phyloP scores from a whole-genome alignment of 2,797 vertebrate species.

The Schizopygopsis pylzovi region DNA sequence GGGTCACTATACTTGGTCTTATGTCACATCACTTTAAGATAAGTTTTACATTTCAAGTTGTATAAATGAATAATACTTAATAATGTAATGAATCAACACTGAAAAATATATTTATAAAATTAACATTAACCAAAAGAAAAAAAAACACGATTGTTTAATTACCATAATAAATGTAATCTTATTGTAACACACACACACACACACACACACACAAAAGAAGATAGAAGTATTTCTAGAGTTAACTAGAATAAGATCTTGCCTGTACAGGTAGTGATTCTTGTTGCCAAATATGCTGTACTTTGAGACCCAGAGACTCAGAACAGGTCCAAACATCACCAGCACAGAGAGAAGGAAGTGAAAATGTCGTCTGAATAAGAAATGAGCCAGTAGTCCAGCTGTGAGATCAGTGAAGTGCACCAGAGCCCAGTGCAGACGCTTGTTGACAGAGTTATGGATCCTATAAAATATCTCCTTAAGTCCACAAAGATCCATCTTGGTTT shows the following conservation, averaged over 20 bases:
- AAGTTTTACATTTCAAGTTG: no score
- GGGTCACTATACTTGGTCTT: no score
- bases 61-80: no score
- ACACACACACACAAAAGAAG: no score
- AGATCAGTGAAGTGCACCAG: constrained; percentile 71
- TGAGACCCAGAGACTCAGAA: constrained; percentile 81
- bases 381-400: constrained; percentile 77
- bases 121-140: no score
- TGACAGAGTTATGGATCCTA: constrained; percentile 47
- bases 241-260: constrained; percentile 75
- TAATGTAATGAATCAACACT: no score
- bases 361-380: constrained; percentile 75
- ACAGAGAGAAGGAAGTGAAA: constrained; percentile 84
- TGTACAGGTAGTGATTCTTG: constrained; percentile 85
- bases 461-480: constrained; percentile 56
- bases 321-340: constrained; percentile 82
- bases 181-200: no score
- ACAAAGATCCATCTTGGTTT: constrained; percentile 33
- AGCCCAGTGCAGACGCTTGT: constrained; percentile 40
- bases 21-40: no score
- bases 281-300: constrained; percentile 85
- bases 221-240: not conserved
- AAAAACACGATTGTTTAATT: no score
- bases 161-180: no score
- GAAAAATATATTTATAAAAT: no score